Evolutionary conservation across 2,113 vertebrate genomes (phyloP).

Genomic region (Chroicocephalus ridibundus): DNA sequence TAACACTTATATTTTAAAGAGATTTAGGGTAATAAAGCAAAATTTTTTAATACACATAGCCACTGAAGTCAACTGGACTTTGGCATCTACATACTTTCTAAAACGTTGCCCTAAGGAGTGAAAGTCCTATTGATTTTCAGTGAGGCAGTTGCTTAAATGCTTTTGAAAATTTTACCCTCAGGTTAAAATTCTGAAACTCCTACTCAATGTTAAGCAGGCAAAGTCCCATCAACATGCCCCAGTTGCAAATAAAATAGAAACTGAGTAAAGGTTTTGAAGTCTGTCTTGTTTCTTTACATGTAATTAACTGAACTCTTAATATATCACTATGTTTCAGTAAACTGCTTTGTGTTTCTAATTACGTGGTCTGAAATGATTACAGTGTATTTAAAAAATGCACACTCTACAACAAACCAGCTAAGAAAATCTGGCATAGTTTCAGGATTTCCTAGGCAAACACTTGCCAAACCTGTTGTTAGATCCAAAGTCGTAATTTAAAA

Average conservation of each 20-base stretch:
- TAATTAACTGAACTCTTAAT: conserved; percentile 65
- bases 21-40: background rate
- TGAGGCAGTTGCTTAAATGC: conserved; percentile 32
- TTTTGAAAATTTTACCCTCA: conserved; percentile 63
- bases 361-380: conserved; percentile 73
- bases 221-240: conserved; percentile 32
- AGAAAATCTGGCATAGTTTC: conserved; percentile 72
- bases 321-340: conserved; percentile 65
- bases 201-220: conserved; percentile 24
- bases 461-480: conserved; percentile 79
- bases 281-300: conserved; percentile 57
- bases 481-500: conserved; percentile 76
- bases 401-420: conserved; percentile 69
- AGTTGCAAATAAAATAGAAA: conserved; percentile 56
- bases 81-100: background rate
- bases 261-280: conserved; percentile 52
- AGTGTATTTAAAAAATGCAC: conserved; percentile 73
- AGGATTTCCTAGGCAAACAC: conserved; percentile 73
- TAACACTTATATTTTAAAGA: background rate
- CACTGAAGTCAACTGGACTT: conserved; percentile 27
- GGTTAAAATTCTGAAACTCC: conserved; percentile 66
- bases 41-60: background rate
- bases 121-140: conserved; percentile 52
- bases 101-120: conserved; percentile 47
- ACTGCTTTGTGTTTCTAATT: conserved; percentile 73